These are phyloP conservation scores for Panagrolaimus sp. DNA, from an alignment of 1,140 invertebrate species.

Conservation along the genomic window DNA sequence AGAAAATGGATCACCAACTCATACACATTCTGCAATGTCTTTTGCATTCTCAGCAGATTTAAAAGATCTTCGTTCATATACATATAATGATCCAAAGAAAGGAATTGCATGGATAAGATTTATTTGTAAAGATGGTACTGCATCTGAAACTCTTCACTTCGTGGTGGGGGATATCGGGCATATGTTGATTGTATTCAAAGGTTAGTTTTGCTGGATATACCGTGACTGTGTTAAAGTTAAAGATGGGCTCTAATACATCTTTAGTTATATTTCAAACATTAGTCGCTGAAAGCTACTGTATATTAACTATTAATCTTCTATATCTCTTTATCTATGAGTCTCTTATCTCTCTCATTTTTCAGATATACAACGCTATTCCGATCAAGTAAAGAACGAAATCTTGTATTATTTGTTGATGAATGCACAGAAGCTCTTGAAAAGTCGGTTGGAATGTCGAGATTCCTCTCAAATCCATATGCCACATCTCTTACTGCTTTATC, in stretches of 20 bases:
- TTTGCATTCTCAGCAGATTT: conserved; percentile 28
- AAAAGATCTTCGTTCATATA: conserved; percentile 42
- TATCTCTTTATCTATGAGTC: too few species aligned
- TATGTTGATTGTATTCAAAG: conserved; percentile 40
- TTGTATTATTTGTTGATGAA: conserved; percentile 38
- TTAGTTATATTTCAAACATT: too few species aligned
- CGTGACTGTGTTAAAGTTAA: too few species aligned
- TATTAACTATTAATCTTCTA: too few species aligned
- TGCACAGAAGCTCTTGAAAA: conserved; percentile 43
- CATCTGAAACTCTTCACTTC: conserved; percentile 35
- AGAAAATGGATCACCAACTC: conserved; percentile 8
- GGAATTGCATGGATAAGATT: conserved; percentile 32
- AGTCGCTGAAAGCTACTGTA: too few species aligned
- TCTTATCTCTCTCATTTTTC: too few species aligned
- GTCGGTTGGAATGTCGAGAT: conserved; percentile 38
- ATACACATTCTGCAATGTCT: neutral
- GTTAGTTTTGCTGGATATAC: too few species aligned
- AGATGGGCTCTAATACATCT: too few species aligned
- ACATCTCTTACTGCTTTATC: conserved; percentile 31
- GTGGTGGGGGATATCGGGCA: conserved; percentile 34
- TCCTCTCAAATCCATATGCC: conserved; percentile 42
- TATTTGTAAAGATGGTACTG: conserved; percentile 45
- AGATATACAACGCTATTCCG: conserved; percentile 29
- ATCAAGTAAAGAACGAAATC: conserved; percentile 40
- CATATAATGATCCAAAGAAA: conserved; percentile 27